These are phyloP conservation scores for Hemibates koningsi DNA, from an alignment of 2,113 vertebrate genomes.

Conservation along the genomic window DNA sequence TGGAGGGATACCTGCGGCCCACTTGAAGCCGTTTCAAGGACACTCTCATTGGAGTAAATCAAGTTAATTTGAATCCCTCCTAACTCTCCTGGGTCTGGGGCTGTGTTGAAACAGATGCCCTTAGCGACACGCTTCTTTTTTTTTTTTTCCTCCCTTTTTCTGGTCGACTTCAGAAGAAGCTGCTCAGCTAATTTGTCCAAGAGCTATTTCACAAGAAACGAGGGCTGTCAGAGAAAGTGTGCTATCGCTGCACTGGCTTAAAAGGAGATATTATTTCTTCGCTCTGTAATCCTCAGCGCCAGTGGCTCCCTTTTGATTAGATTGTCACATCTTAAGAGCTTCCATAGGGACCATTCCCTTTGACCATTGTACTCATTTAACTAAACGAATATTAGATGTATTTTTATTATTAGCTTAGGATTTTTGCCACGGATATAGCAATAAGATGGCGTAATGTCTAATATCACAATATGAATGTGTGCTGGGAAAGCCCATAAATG, in stretches of 20 bases:
- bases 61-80: conserved; percentile 74
- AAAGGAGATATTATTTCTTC: conserved; percentile 62
- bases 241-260: conserved; percentile 49
- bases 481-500: background rate
- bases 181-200: conserved; percentile 69
- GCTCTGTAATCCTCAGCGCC: conserved; percentile 45
- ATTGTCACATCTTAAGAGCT: conserved; percentile 53
- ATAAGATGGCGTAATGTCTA: background rate
- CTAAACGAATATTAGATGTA: conserved; percentile 35
- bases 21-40: conserved; percentile 72
- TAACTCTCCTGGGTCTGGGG: conserved; percentile 63
- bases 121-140: conserved; percentile 33
- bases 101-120: conserved; percentile 55
- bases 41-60: conserved; percentile 71
- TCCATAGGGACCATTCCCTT: conserved; percentile 40
- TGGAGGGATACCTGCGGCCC: conserved; percentile 61
- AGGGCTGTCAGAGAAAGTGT: conserved; percentile 58
- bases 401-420: conserved; percentile 38
- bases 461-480: background rate
- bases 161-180: conserved; percentile 57
- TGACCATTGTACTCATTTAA: conserved; percentile 41
- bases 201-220: conserved; percentile 66
- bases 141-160: background rate
- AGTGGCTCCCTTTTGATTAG: conserved; percentile 57
- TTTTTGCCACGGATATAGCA: background rate